Evolutionary conservation across 2,113 vertebrate species (phyloP).

Genomic region (Hyperoodon ampullatus): DNA sequence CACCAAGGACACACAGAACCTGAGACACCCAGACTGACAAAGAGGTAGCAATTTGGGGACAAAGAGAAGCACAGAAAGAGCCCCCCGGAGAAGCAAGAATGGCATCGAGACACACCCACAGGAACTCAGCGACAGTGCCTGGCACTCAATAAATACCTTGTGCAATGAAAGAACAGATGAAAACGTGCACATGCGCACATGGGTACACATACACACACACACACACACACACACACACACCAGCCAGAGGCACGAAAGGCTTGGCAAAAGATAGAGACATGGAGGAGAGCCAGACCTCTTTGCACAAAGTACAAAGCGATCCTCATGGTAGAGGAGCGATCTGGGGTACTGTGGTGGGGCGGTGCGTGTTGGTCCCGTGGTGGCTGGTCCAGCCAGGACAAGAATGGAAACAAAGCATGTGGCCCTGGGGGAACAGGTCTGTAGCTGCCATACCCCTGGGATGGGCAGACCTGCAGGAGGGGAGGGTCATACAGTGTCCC

Average conservation of each 20-base stretch:
- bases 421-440: slow-evolving; percentile 24
- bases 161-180: background rate
- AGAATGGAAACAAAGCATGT: background rate
- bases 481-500: background rate
- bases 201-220: background rate
- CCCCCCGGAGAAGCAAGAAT: slow-evolving; percentile 49
- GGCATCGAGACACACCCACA: background rate
- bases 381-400: slow-evolving; percentile 51
- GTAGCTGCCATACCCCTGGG: background rate
- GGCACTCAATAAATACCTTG: slow-evolving; percentile 61
- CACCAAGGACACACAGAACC: slow-evolving; percentile 54
- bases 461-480: background rate
- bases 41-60: slow-evolving; percentile 76
- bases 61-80: slow-evolving; percentile 45
- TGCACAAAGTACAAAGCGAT: slow-evolving; percentile 11
- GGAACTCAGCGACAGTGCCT: slow-evolving; percentile 32
- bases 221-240: background rate
- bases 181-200: background rate
- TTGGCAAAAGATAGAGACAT: background rate
- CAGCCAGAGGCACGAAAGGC: slow-evolving; percentile 45
- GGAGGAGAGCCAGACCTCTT: background rate
- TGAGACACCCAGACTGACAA: slow-evolving; percentile 75
- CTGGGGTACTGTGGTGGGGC: background rate
- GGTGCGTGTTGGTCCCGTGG: background rate
- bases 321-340: background rate